Evolutionary conservation across 2,113 vertebrate genomes (phyloP), one percentile per base, ranked within the genome.

Genomic region (Corythoichthys intestinalis): DNA sequence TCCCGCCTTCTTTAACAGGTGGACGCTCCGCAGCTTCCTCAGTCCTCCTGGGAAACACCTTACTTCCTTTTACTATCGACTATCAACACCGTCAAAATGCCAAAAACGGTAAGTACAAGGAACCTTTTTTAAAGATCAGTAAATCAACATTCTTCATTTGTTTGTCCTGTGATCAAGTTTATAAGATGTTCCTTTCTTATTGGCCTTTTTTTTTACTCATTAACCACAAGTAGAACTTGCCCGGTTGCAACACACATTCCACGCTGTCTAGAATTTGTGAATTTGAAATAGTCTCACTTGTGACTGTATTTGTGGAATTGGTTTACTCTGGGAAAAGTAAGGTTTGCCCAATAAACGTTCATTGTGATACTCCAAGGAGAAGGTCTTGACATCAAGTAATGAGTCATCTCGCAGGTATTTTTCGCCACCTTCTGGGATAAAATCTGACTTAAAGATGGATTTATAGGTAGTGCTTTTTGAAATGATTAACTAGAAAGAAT

Each of bases 21-120:
- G 66, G 69, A 77, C 54, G 68, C 80, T 68, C 44, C 64, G 69
- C 84, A 84, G 79, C 78, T 80, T 67, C 74, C 75, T 78, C 70
- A 12, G 20, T 73, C 80, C 61, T 64, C 64, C 79, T 76, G 76
- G 82, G 72, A 83, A 82, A 66, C 76, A 48, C 73, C 52, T 66
- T 74, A 56, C 76, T 74, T 63, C 61, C 44, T 28, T 3, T 44
- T 34, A 12, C 41, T 3, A 34, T 78, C 57, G 65, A 47, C 72
- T 73, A 63, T 28, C 20, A 67, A 64, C 65, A 7, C 28, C 70
- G 74, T 81, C 81, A 92, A 88, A 69, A 96, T 96, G 95, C 94
- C 95, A 28, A 95, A 94, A 83, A 93, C 90, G 60, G 95, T 96
- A 87, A 93, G 94, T 54, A 58, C 34, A 4, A 28, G 9, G 53